A percentile compares a stretch with the other conserved stretches of the same genome.
phyloP scores from a whole-genome alignment of 2,888 invertebrate species.

The Hypselothyrea guttata region DNA sequence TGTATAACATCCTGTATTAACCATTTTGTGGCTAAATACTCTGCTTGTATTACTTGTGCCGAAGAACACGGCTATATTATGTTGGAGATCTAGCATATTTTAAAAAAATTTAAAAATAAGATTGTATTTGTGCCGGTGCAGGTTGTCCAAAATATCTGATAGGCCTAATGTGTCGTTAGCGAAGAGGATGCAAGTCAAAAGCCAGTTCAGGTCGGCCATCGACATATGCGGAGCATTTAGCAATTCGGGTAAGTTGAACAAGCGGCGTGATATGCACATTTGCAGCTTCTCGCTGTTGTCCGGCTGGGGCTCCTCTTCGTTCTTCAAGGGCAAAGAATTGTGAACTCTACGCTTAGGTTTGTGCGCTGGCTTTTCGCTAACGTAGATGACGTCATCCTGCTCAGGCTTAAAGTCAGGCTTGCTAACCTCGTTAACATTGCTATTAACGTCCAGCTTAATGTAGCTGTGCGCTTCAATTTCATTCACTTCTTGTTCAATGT shows the following conservation, averaged over 20 bases:
- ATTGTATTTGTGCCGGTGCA: conserved; percentile 74
- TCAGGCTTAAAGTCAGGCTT: conserved; percentile 41
- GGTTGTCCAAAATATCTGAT: conserved; percentile 81
- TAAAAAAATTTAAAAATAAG: conserved; percentile 83
- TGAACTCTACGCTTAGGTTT: conserved; percentile 30
- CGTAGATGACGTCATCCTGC: conserved; percentile 66
- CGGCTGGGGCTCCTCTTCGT: conserved; percentile 15
- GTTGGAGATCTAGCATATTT: conserved; percentile 89
- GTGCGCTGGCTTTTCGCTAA: conserved; percentile 78
- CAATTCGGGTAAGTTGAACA: conserved; percentile 63
- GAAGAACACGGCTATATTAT: conserved; percentile 90
- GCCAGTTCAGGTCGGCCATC: conserved; percentile 82
- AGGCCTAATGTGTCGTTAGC: conserved; percentile 47
- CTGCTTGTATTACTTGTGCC: conserved; percentile 83
- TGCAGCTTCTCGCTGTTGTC: conserved; percentile 48
- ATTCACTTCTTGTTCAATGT: conserved; percentile 50
- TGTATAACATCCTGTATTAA: conserved; percentile 86
- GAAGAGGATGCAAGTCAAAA: conserved; percentile 81
- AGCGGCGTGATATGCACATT: conserved; percentile 78
- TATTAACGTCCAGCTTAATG: conserved; percentile 51
- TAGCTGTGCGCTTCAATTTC: no score
- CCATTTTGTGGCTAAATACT: conserved; percentile 83
- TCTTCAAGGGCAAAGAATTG: conserved; percentile 14
- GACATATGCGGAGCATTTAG: conserved; percentile 79
- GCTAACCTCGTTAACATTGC: conserved; percentile 43